A percentile compares a stretch with the other conserved stretches of the same genome.
phyloP scores from a whole-genome alignment of 2,888 invertebrate genomes.

The Petrolisthes manimaculis region DNA sequence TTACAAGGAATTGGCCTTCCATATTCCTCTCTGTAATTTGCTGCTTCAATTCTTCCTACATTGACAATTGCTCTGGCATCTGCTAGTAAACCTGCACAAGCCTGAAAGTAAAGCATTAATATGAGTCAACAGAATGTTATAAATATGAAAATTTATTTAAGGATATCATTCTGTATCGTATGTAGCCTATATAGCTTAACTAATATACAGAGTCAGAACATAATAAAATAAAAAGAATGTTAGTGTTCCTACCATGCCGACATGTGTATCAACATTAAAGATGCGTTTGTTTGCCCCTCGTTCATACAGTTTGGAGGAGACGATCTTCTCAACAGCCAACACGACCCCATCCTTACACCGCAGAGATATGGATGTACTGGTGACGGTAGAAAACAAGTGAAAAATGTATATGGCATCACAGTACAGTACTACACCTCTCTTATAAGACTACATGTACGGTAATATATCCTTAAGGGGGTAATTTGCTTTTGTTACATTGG shows the following conservation, averaged over 20 bases:
- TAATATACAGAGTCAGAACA: background rate
- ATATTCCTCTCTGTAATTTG: conserved; percentile 86
- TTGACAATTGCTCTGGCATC: conserved; percentile 92
- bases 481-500: too few species aligned
- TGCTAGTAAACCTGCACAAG: conserved; percentile 64
- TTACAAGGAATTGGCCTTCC: conserved; percentile 64
- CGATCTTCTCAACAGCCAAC: conserved; percentile 96
- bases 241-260: conserved; percentile 80
- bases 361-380: conserved; percentile 90
- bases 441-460: background rate
- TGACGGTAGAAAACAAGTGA: conserved; percentile 64
- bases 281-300: conserved; percentile 90
- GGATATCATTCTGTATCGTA: too few species aligned
- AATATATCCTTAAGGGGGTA: background rate
- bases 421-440: background rate
- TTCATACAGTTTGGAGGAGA: conserved; percentile 93
- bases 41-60: conserved; percentile 92
- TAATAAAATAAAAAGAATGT: background rate
- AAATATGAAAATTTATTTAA: too few species aligned
- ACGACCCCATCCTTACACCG: conserved; percentile 96
- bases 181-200: background rate
- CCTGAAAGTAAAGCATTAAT: conserved; percentile 38
- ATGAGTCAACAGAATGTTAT: too few species aligned
- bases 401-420: background rate
- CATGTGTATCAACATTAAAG: conserved; percentile 91